phyloP scores from a whole-genome alignment of 2,797 vertebrate genomes.

The Buphagus erythrorhynchus region DNA sequence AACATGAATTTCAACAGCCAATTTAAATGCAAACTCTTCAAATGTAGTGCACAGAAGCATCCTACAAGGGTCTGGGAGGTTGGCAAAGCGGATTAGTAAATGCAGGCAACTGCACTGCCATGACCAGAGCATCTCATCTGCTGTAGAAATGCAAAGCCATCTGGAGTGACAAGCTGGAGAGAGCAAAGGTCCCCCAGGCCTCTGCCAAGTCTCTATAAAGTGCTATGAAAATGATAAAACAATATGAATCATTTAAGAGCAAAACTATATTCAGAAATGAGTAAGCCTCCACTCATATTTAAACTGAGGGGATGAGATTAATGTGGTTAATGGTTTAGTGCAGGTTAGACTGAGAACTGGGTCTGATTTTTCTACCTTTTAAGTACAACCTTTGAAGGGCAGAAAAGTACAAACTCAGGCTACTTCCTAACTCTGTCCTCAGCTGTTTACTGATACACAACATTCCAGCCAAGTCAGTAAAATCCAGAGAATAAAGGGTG shows the following conservation, averaged over 20 bases:
- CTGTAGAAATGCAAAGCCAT: conserved; percentile 63
- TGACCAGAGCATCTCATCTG: conserved; percentile 55
- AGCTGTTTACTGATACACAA: neutral
- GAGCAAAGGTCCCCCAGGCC: conserved; percentile 41
- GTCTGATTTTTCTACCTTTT: neutral
- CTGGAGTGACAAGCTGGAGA: conserved; percentile 71
- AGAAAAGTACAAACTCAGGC: neutral
- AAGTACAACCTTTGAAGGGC: neutral
- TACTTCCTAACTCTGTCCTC: neutral
- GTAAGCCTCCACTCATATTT: neutral
- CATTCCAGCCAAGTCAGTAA: neutral
- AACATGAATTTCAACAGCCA: conserved; percentile 34
- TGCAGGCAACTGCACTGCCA: conserved; percentile 34
- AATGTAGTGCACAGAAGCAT: neutral
- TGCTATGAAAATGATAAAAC: conserved; percentile 8
- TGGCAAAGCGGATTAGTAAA: conserved; percentile 11
- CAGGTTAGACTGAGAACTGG: neutral
- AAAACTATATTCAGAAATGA: conserved; percentile 55
- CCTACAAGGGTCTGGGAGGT: neutral
- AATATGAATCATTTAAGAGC: conserved; percentile 61
- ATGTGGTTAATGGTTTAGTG: neutral
- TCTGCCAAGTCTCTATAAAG: conserved; percentile 54
- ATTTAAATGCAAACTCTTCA: conserved; percentile 35
- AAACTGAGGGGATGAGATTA: neutral
- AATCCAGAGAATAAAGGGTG: neutral